These are phyloP conservation scores for Rotaria macrura DNA, from an alignment of 2,888 invertebrate genomes.

Conservation along the genomic window DNA sequence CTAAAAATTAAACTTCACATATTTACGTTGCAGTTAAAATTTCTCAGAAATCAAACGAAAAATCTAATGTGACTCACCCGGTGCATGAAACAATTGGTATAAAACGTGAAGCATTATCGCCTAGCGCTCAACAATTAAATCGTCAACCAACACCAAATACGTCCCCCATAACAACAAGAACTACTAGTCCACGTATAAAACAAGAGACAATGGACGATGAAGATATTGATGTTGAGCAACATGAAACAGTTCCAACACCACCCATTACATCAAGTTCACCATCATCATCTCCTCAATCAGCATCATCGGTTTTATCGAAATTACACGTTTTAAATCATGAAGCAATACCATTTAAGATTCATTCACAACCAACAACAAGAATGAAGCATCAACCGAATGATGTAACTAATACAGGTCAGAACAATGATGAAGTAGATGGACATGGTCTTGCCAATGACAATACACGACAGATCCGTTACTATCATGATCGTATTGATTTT, in stretches of 20 bases:
- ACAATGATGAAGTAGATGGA: background rate
- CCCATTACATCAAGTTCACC: background rate
- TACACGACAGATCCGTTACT: constrained; percentile 30
- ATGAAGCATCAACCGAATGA: background rate
- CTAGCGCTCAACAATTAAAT: background rate
- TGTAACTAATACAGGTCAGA: background rate
- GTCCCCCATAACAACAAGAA: background rate
- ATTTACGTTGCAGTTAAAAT: background rate
- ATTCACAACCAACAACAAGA: background rate
- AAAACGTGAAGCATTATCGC: background rate
- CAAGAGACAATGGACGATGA: background rate
- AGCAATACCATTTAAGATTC: background rate
- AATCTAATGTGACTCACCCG: background rate
- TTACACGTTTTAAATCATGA: background rate
- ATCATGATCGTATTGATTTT: constrained; percentile 33
- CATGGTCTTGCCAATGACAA: constrained; percentile 1
- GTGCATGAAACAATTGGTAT: background rate
- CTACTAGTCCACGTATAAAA: background rate
- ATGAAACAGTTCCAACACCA: background rate
- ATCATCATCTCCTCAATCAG: background rate
- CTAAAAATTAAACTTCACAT: no score
- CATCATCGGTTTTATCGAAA: background rate
- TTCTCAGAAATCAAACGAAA: background rate
- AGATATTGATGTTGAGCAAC: background rate
- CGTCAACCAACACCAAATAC: background rate